Percentiles rank a stretch among this genome's conserved stretches.
phyloP scores from a whole-genome alignment of 2,113 vertebrate genomes.

The Protobothrops mucrosquamatus region DNA sequence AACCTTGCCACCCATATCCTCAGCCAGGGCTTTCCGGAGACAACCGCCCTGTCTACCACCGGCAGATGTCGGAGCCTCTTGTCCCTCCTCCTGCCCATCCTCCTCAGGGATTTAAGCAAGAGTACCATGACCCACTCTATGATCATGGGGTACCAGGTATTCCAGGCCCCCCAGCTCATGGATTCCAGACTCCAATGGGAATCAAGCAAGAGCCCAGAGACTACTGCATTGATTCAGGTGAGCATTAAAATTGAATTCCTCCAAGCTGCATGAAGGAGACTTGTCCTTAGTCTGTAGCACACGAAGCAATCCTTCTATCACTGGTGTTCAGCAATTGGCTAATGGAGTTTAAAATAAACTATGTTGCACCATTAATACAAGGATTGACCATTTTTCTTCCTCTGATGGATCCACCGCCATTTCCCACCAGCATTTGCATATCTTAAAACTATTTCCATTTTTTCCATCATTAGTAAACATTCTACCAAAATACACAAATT shows the following conservation, averaged over 20 bases:
- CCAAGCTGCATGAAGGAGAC: not conserved
- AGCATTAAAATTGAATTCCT: conserved; percentile 26
- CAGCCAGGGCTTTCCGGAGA: conserved; percentile 77
- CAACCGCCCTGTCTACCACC: conserved; percentile 84
- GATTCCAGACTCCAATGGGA: conserved; percentile 85
- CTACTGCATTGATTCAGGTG: conserved; percentile 96
- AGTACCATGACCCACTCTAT: conserved; percentile 87
- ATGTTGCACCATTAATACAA: not conserved
- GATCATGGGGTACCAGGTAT: conserved; percentile 81
- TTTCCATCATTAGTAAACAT: not conserved
- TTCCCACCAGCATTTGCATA: not conserved
- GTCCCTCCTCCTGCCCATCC: conserved; percentile 73
- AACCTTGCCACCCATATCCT: conserved; percentile 83
- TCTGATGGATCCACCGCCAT: not conserved
- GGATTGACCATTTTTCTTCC: not conserved
- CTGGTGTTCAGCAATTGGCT: not conserved
- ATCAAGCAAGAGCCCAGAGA: conserved; percentile 96
- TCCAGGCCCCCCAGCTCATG: conserved; percentile 68
- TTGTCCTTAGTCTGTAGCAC: not conserved
- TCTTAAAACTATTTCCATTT: not conserved
- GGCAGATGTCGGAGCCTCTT: conserved; percentile 92
- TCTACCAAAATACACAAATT: not conserved
- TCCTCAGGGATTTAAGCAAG: conserved; percentile 91
- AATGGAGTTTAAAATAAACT: not conserved
- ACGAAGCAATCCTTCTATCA: not conserved